Evolutionary conservation across 2,797 vertebrate species (phyloP), one percentile per base, ranked within the genome.

Genomic region (Gymnoscopelus braueri): DNA sequence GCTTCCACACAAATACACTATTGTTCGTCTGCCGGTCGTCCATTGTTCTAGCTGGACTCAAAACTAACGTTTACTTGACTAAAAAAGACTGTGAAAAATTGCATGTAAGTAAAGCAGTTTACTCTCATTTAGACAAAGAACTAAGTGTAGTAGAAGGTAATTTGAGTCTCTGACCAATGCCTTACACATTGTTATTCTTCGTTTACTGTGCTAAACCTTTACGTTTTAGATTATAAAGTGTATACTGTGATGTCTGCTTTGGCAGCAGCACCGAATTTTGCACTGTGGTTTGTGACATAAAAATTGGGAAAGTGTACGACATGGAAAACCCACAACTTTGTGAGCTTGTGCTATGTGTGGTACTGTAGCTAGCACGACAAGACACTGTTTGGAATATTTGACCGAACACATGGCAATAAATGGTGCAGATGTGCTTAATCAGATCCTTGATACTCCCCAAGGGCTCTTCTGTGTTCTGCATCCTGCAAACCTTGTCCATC

Each of bases 381-480:
- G 26, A 29, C 24, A n/a, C 44, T 60, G 63, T 64, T 48, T 72
- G 70, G 19, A 39, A 75, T 47, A 60, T 71, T 29, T 75, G 65
- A 74, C 51, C 56, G 62, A 14, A 32, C 62, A 56, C 65, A 71
- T 51, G 75, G 67, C 72, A 67, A 24, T 74, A 59, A 64, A 39
- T 12, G 4, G 55, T 23, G 23, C 70, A 77, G 58, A 54, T 75
- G 57, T 72, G 15, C 24, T 55, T 72, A 79, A 83, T 84, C 73
- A 56, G 60, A 82, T 72, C 63, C 52, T 49, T 79, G 67, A 57
- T 2, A 6, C 59, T 79, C 24, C 24, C 53, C 71, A 51, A 68
- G 74, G 67, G 63, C 71, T 71, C 59, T 74, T 23, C 47, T 67
- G 65, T 58, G 32, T 71, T 69, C 62, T 79, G 58, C 39, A n/a